Evolutionary conservation across 2,797 vertebrate genomes (phyloP), one percentile per base, ranked within the genome.

Genomic region (Hephaestus fuliginosus): DNA sequence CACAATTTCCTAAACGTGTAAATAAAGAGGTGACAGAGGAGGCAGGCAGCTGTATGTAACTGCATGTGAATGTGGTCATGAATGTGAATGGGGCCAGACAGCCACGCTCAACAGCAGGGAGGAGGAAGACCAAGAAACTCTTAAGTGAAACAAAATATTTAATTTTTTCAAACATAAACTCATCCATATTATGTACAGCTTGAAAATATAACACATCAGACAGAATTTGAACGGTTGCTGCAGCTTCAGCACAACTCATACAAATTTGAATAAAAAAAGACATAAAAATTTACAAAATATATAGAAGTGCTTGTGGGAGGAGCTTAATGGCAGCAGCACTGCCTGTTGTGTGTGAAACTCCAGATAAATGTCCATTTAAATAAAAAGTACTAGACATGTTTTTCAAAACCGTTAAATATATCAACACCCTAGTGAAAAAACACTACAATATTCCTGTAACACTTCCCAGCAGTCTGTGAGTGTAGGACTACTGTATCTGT

Each of bases 261-360:
- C 86, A 86, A 78, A 91, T 89, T 76, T 60, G 67, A 87, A 82
- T 81, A 70, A 60, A 84, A 80, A 91, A 74, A 41, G 41, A 72
- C 78, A 88, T 84, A 46, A 85, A 87, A 84, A 85, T 91, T 22
- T 93, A 93, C 90, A 93, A 93, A 91, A 91, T 91, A 84, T 89
- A 89, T 87, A 72, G 92, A 96, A 96, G 95, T 96, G 95, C 95
- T 95, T 86, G 86, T 89, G 83, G 67, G 66, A 53, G 78, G 85
- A 76, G 69, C 58, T 73, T 3, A 30, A 10, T 15, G 69, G 68
- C 57, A 56, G 74, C 72, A 57, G 76, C 25, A 8, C 82, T 64
- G 61, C 69, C 36, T 15, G 30, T 53, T 62, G 58, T 73, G 73
- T 77, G 60, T 66, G 63, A 17, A 66, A 68, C 90, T 88, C 84